Evolutionary conservation across 2,113 vertebrate species (phyloP).

Genomic region (Syngnathus typhle): DNA sequence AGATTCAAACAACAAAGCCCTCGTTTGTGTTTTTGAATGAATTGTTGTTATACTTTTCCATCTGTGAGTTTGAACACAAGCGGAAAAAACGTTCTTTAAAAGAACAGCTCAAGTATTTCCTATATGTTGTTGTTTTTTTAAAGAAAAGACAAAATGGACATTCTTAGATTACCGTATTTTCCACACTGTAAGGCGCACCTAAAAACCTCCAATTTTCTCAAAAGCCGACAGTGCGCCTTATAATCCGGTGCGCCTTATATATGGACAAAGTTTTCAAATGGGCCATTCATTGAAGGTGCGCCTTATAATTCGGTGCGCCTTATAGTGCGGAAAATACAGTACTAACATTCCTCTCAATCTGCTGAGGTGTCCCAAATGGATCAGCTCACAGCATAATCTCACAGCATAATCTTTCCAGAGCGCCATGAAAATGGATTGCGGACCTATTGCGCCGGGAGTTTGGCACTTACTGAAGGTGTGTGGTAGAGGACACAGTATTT

Average conservation of each 20-base stretch:
- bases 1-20: slow-evolving; percentile 52
- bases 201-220: too few species aligned
- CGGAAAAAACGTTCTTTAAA: slow-evolving; percentile 7
- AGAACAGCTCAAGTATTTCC: not conserved
- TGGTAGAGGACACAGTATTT: slow-evolving; percentile 4
- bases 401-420: slow-evolving; percentile 34
- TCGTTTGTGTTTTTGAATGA: slow-evolving; percentile 42
- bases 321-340: too few species aligned
- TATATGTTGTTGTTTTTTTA: not conserved
- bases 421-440: slow-evolving; percentile 56
- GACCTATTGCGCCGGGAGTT: slow-evolving; percentile 27
- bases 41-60: slow-evolving; percentile 39
- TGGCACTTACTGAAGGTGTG: slow-evolving; percentile 10
- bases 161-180: too few species aligned
- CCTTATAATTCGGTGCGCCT: too few species aligned
- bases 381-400: slow-evolving; percentile 38
- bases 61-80: slow-evolving; percentile 34
- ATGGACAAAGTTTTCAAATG: too few species aligned
- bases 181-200: too few species aligned
- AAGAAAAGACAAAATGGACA: too few species aligned
- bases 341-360: slow-evolving; percentile 7
- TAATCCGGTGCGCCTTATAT: too few species aligned
- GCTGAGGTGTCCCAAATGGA: slow-evolving; percentile 22
- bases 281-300: too few species aligned
- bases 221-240: too few species aligned